Conservation (phyloP, 2,113 vertebrate species). For the Cyprinus carpio region DNA sequence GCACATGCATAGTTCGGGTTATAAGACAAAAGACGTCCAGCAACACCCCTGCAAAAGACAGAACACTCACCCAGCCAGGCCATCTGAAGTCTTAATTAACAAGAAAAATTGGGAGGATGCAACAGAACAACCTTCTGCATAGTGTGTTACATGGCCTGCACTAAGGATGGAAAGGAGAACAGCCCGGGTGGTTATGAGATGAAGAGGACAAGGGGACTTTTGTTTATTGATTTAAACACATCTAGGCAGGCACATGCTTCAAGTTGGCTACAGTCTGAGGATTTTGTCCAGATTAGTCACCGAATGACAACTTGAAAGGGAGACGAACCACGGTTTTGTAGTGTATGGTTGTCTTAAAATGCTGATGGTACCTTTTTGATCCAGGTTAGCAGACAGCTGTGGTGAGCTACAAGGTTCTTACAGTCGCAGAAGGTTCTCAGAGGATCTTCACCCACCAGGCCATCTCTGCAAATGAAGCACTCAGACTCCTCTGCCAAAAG, state of each 20-base stretch:
- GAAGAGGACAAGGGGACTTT: not conserved
- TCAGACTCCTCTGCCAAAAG: constrained; percentile 79
- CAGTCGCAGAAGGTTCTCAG: constrained; percentile 75
- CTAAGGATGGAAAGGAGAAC: not conserved
- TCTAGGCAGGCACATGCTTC: not conserved
- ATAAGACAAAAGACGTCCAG: constrained; percentile 48
- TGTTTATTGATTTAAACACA: constrained; percentile 11
- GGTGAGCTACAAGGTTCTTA: constrained; percentile 71
- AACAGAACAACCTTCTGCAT: constrained; percentile 15
- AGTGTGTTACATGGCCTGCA: not conserved
- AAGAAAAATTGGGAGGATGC: constrained; percentile 45
- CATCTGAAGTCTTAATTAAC: constrained; percentile 47
- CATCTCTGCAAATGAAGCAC: constrained; percentile 83
- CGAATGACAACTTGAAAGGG: not conserved
- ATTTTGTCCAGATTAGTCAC: not conserved
- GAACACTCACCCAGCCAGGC: constrained; percentile 30
- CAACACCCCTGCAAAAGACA: constrained; percentile 31
- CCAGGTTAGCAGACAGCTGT: constrained; percentile 71
- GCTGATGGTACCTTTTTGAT: constrained; percentile 67
- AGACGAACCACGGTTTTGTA: not conserved
- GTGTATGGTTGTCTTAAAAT: not conserved
- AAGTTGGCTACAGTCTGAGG: not conserved
- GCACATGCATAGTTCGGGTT: not conserved
- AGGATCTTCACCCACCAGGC: constrained; percentile 72
- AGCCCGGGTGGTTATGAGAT: not conserved